phyloP scores from a whole-genome alignment of 2,888 invertebrate species.

The Hyposoter dolosus region DNA sequence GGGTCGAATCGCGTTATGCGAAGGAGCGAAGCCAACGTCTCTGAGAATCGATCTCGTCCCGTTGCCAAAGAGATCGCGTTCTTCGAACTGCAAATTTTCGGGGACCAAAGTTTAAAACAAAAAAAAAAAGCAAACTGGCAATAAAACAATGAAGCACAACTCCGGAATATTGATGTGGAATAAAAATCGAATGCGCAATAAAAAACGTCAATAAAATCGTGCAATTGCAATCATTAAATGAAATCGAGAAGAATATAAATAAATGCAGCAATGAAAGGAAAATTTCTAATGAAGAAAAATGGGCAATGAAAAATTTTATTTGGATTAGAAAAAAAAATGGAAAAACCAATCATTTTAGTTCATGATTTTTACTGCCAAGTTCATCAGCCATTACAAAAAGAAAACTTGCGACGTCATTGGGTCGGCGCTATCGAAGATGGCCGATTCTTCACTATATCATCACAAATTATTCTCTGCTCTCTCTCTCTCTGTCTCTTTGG shows the following conservation, averaged over 20 bases:
- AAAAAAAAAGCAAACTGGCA: not conserved
- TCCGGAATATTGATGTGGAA: not conserved
- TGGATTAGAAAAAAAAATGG: not conserved
- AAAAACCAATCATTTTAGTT: not conserved
- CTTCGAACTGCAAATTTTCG: slow-evolving; percentile 73
- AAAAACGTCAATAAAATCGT: not conserved
- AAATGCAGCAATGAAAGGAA: not conserved
- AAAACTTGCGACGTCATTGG: slow-evolving; percentile 24
- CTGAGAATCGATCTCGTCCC: slow-evolving; percentile 76
- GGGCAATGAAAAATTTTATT: not conserved
- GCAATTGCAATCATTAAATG: not conserved
- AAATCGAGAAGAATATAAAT: not conserved
- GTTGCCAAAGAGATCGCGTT: slow-evolving; percentile 80
- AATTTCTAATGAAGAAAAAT: not conserved
- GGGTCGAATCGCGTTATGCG: slow-evolving; percentile 68
- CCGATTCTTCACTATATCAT: not conserved
- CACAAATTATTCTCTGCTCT: not conserved
- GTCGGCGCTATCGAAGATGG: slow-evolving; percentile 25
- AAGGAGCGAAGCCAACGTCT: slow-evolving; percentile 75
- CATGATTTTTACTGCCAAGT: slow-evolving; percentile 12
- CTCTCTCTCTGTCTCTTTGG: not conserved
- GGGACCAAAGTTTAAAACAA: not conserved
- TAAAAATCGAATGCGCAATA: not conserved
- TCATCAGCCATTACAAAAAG: slow-evolving; percentile 9
- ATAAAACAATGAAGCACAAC: not conserved